A percentile compares a stretch with the other conserved stretches of the same genome.
Conservation (phyloP, 2,797 vertebrate species). For the Trichosurus vulpecula region DNA sequence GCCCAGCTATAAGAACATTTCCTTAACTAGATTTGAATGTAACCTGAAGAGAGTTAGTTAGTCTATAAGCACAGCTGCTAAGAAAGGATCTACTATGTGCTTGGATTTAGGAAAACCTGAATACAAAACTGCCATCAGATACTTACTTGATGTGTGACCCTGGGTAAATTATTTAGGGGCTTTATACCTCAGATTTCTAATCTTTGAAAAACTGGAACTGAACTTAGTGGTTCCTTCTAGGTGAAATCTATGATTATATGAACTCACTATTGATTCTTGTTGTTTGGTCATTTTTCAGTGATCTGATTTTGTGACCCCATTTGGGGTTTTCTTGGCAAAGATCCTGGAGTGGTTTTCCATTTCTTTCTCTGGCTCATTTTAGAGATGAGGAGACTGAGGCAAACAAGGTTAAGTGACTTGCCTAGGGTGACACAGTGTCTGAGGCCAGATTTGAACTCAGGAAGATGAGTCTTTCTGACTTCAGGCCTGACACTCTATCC, state of each 20-base stretch:
- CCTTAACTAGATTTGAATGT: neutral
- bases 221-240: neutral
- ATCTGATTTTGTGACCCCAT: too few species aligned
- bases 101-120: neutral
- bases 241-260: neutral
- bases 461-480: neutral
- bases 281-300: neutral
- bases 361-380: neutral
- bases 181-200: neutral
- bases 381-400: neutral
- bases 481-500: neutral
- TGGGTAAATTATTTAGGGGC: neutral
- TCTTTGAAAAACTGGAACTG: neutral
- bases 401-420: neutral
- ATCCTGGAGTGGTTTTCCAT: neutral
- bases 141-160: neutral
- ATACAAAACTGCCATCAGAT: neutral
- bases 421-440: neutral
- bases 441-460: neutral
- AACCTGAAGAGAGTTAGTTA: neutral
- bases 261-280: neutral
- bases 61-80: neutral
- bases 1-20: neutral
- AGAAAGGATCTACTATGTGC: neutral
- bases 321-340: neutral